Conservation (phyloP, 2,113 vertebrate genomes). For the Poeciliopsis turrubarensis region DNA sequence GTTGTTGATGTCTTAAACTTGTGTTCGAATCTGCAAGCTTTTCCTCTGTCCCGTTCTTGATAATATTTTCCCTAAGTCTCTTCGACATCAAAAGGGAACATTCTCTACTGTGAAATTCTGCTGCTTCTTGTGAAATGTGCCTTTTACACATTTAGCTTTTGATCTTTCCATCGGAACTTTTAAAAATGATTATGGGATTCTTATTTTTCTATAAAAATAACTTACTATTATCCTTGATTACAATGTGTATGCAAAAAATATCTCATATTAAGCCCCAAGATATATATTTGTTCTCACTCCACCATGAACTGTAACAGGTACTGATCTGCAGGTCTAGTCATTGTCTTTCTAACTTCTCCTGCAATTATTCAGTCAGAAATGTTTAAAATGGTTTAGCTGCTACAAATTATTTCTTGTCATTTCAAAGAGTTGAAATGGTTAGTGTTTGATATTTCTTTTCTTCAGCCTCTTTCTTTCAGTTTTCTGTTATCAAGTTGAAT, state of each 20-base stretch:
- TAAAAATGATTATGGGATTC: constrained; percentile 19
- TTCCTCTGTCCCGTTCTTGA: constrained; percentile 53
- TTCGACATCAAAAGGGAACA: constrained; percentile 63
- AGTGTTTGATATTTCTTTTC: background rate
- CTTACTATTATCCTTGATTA: constrained; percentile 9
- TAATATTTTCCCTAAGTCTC: constrained; percentile 59
- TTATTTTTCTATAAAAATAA: constrained; percentile 14
- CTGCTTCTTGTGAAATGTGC: constrained; percentile 49
- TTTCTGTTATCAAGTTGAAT: background rate
- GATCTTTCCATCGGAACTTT: constrained; percentile 40
- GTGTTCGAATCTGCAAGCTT: constrained; percentile 42
- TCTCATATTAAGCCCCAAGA: background rate
- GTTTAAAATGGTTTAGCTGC: background rate
- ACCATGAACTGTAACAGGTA: too few relatives aligned
- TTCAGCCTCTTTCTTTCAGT: background rate
- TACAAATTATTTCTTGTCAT: background rate
- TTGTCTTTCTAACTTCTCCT: background rate
- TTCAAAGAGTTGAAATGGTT: background rate
- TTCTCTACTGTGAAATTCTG: constrained; percentile 46
- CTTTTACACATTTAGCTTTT: constrained; percentile 48
- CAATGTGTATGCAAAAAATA: constrained; percentile 1
- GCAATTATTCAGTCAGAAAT: background rate
- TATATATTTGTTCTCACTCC: background rate
- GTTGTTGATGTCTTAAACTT: constrained; percentile 57
- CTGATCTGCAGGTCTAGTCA: background rate